Evolutionary conservation across 2,888 invertebrate species (phyloP).

Genomic region (Itoplectis maculator): DNA sequence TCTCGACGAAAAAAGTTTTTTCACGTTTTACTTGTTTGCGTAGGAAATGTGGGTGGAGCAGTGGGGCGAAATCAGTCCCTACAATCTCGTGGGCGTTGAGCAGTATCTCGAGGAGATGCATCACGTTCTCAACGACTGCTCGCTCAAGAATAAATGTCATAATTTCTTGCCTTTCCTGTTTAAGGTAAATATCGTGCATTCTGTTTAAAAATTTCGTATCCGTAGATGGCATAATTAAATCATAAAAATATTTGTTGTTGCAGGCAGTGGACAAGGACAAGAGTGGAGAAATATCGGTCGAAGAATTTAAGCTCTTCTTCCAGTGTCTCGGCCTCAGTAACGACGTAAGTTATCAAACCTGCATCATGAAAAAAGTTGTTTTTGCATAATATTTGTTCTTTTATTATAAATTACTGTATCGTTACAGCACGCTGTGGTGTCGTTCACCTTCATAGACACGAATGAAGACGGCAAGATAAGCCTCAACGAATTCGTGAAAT

Average conservation of each 20-base stretch:
- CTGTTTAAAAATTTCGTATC: conserved; percentile 1
- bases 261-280: conserved; percentile 94
- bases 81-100: conserved; percentile 93
- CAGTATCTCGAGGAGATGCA: conserved; percentile 93
- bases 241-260: conserved; percentile 50
- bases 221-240: neutral
- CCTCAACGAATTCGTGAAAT: conserved; percentile 91
- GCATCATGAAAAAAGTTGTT: neutral
- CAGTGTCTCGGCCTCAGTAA: conserved; percentile 91
- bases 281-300: conserved; percentile 91
- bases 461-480: conserved; percentile 92
- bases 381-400: conserved; percentile 15
- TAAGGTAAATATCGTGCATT: conserved; percentile 86
- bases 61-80: conserved; percentile 93
- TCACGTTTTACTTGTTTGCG: conserved; percentile 37
- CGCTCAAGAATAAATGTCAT: conserved; percentile 90
- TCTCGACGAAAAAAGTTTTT: conserved; percentile 11
- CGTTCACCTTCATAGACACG: conserved; percentile 92
- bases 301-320: conserved; percentile 94
- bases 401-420: conserved; percentile 34
- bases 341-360: conserved; percentile 85
- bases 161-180: conserved; percentile 93
- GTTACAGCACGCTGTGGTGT: conserved; percentile 88
- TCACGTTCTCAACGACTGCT: conserved; percentile 91
- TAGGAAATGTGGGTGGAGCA: conserved; percentile 93